Percentiles rank a stretch among this genome's conserved stretches.
Conservation (phyloP, 30 jellyfish, hydroid and myxozoan species). For the Hydra vulgaris region DNA sequence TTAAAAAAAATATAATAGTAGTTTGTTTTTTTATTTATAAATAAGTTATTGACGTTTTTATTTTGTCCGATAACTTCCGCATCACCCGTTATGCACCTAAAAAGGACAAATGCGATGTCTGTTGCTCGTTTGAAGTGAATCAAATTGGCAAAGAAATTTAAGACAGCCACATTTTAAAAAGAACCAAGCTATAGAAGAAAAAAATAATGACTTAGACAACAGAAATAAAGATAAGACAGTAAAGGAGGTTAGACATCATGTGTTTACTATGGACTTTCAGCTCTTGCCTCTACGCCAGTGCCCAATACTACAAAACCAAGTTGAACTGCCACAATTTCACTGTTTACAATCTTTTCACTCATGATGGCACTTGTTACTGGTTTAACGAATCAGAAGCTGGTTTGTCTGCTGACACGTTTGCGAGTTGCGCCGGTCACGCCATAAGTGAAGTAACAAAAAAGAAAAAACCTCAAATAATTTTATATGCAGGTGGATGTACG, state of each 20-base stretch:
- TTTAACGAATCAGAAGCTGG: background rate
- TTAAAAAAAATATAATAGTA: too few species aligned
- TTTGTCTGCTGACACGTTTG: background rate
- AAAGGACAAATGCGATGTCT: background rate
- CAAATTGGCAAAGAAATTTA: background rate
- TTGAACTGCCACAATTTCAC: background rate
- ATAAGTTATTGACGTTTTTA: too few species aligned
- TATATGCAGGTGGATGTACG: background rate
- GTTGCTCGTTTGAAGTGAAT: background rate
- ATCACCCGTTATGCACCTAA: background rate
- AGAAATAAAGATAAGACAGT: background rate
- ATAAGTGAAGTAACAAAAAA: background rate
- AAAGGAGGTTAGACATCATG: background rate
- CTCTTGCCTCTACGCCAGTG: background rate
- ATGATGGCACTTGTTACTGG: background rate
- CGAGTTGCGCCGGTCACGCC: background rate
- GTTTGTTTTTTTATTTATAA: too few species aligned
- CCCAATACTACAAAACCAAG: background rate
- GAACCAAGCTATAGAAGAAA: background rate
- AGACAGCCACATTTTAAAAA: background rate
- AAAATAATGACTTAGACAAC: background rate
- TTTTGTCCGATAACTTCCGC: too few species aligned
- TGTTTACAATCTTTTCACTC: background rate
- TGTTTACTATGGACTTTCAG: background rate
- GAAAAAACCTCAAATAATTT: background rate